Conservation (phyloP, 2,797 vertebrate species). For the Enteromius mattozi region DNA sequence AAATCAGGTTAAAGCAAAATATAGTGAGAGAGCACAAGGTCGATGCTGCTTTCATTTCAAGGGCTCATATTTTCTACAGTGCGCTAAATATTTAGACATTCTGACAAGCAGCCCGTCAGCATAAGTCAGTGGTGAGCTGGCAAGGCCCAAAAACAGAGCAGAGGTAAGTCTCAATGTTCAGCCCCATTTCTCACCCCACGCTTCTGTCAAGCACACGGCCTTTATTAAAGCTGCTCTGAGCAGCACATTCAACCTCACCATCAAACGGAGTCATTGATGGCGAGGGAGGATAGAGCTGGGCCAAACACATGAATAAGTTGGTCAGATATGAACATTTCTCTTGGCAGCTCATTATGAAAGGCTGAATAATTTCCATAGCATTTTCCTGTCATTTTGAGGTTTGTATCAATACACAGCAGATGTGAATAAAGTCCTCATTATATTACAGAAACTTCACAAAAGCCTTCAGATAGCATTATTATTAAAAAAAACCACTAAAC, state of each 20-base stretch:
- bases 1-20: constrained; percentile 28
- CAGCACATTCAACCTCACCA: constrained; percentile 11
- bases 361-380: constrained; percentile 16
- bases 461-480: background rate
- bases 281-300: constrained; percentile 27
- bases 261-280: constrained; percentile 29
- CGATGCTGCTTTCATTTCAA: constrained; percentile 38
- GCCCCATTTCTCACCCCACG: constrained; percentile 38
- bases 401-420: constrained; percentile 4
- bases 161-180: constrained; percentile 37
- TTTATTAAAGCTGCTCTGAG: constrained; percentile 44
- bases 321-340: constrained; percentile 34
- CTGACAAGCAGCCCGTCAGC: constrained; percentile 49
- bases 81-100: constrained; percentile 53
- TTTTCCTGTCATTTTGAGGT: constrained; percentile 5
- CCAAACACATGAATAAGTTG: constrained; percentile 5
- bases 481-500: background rate
- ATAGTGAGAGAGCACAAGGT: constrained; percentile 8
- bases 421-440: constrained; percentile 59
- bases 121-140: constrained; percentile 41
- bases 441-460: constrained; percentile 59
- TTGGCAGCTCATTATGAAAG: constrained; percentile 28
- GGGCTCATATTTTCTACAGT: constrained; percentile 39
- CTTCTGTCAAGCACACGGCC: constrained; percentile 35
- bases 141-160: constrained; percentile 34